Conservation (phyloP, 2,888 invertebrate species). For the Thymelicus lineola region DNA sequence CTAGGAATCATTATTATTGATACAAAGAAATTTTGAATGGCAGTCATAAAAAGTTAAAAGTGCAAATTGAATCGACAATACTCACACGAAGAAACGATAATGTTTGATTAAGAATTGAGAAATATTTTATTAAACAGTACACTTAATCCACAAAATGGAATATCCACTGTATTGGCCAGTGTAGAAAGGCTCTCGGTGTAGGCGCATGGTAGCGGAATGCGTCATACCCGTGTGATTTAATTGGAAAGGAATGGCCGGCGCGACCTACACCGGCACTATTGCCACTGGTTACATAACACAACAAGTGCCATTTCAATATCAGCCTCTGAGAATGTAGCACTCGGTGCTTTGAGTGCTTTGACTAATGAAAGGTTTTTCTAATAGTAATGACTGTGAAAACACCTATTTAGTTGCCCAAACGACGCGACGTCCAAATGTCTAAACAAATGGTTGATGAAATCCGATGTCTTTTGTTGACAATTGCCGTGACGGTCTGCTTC, state of each 20-base stretch:
- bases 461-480: too few relatives aligned
- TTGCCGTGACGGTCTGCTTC: too few relatives aligned
- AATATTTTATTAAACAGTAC: neutral
- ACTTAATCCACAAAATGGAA: neutral
- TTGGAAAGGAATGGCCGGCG: constrained; percentile 22
- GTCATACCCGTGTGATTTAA: constrained; percentile 20
- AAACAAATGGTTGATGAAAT: too few relatives aligned
- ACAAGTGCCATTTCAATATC: constrained; percentile 16
- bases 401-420: too few relatives aligned
- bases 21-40: too few relatives aligned
- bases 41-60: too few relatives aligned
- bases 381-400: too few relatives aligned
- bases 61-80: too few relatives aligned
- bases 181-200: neutral
- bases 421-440: too few relatives aligned
- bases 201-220: constrained; percentile 4
- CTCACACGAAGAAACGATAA: too few relatives aligned
- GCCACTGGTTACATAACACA: constrained; percentile 16
- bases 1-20: too few relatives aligned
- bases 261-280: constrained; percentile 12
- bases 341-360: neutral
- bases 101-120: neutral
- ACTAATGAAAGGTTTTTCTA: too few relatives aligned
- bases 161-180: neutral
- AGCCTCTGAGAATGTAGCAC: neutral